A percentile compares a stretch with the other conserved stretches of the same genome.
Conservation (phyloP, 1,140 invertebrate genomes). For the Eueides isabella region DNA sequence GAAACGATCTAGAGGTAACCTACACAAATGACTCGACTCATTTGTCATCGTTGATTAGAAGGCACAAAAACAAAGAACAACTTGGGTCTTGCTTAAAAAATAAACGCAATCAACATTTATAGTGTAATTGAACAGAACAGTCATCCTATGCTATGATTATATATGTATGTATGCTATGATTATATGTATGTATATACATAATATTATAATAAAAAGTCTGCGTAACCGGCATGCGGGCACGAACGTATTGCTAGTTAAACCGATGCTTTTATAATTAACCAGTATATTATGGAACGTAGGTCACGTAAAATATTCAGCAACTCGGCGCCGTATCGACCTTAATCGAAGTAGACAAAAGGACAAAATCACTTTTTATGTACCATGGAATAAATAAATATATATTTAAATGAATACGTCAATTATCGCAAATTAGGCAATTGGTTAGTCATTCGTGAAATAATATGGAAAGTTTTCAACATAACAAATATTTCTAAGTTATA, state of each 20-base stretch:
- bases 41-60: constrained; percentile 2
- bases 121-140: background rate
- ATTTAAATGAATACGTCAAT: background rate
- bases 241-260: background rate
- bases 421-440: background rate
- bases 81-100: constrained; percentile 2
- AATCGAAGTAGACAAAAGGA: background rate
- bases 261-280: background rate
- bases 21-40: background rate
- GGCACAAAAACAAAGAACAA: background rate
- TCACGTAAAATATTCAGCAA: constrained; percentile 1
- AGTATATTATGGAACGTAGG: constrained; percentile 9
- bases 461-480: background rate
- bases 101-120: background rate
- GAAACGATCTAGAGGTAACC: background rate
- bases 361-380: background rate
- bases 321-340: constrained; percentile 4
- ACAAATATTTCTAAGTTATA: background rate
- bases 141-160: background rate
- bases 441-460: background rate
- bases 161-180: too few species aligned
- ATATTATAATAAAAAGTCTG: background rate
- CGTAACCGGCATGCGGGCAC: background rate
- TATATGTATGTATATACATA: too few species aligned
- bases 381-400: background rate